Conservation (phyloP, 2,113 vertebrate species). For the Albula glossodonta region DNA sequence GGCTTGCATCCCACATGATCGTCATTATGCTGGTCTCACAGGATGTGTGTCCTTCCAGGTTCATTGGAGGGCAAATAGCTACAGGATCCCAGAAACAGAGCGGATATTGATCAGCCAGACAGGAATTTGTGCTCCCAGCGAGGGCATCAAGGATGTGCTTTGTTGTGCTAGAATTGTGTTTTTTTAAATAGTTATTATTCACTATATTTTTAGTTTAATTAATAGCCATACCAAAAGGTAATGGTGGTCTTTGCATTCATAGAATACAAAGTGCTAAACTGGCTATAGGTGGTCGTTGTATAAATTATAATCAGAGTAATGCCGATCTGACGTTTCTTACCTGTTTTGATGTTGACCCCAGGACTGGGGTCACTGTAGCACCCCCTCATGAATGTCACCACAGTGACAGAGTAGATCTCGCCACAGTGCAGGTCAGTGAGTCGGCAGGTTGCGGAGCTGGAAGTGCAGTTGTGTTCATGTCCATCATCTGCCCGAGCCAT, state of each 20-base stretch:
- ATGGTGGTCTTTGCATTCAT: background rate
- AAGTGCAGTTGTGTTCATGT: constrained; percentile 52
- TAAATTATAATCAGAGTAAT: background rate
- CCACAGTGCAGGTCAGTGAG: constrained; percentile 62
- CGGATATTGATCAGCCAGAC: background rate
- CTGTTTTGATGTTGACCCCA: constrained; percentile 56
- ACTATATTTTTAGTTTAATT: background rate
- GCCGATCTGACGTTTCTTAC: constrained; percentile 42
- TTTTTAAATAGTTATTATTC: background rate
- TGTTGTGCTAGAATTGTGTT: background rate
- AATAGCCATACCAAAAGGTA: background rate
- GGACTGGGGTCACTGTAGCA: constrained; percentile 61
- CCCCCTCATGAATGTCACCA: constrained; percentile 58
- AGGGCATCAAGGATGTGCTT: background rate
- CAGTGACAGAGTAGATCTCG: constrained; percentile 44
- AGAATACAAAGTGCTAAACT: no score
- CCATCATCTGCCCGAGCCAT: constrained; percentile 14
- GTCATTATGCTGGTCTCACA: constrained; percentile 63
- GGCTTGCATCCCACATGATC: constrained; percentile 60
- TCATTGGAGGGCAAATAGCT: constrained; percentile 67
- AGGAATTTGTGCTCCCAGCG: background rate
- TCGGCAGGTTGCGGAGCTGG: constrained; percentile 54
- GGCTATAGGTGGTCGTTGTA: no score
- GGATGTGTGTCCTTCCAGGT: constrained; percentile 40
- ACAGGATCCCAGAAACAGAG: constrained; percentile 13